Conservation (phyloP, 2,797 vertebrate genomes). For the Malurus splendens region DNA sequence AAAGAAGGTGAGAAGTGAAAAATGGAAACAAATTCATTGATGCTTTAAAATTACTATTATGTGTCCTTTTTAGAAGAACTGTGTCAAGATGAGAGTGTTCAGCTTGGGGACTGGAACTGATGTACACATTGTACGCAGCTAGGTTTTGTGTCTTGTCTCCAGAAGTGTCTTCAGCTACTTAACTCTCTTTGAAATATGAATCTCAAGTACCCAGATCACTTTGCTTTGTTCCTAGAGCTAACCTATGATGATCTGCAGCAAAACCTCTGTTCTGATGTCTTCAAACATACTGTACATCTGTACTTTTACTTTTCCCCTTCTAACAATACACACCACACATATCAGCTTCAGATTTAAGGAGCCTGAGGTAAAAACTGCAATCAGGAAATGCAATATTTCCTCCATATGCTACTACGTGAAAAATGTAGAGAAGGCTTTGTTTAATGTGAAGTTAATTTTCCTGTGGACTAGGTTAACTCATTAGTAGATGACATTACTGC, state of each 20-base stretch:
- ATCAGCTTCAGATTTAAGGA: not conserved
- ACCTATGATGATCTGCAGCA: not conserved
- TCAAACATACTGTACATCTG: not conserved
- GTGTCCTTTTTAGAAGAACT: not conserved
- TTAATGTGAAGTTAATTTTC: constrained; percentile 33
- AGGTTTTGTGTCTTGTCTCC: not conserved
- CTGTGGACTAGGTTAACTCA: not conserved
- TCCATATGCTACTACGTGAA: not conserved
- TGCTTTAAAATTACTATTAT: not conserved
- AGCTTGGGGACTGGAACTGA: not conserved
- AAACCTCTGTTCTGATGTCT: not conserved
- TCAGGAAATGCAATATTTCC: not conserved
- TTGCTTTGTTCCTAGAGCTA: not conserved
- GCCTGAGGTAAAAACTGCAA: not conserved
- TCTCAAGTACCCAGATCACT: not conserved
- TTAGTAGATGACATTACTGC: not conserved
- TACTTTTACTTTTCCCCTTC: not conserved
- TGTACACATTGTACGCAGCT: not conserved
- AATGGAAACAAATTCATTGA: not conserved
- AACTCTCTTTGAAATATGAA: not conserved
- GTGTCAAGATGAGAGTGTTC: not conserved
- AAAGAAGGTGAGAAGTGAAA: not conserved
- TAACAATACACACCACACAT: not conserved
- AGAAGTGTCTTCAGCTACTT: not conserved
- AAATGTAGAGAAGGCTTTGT: not conserved